Conservation (phyloP, 2,888 invertebrate species). For the Callosobruchus maculatus region DNA sequence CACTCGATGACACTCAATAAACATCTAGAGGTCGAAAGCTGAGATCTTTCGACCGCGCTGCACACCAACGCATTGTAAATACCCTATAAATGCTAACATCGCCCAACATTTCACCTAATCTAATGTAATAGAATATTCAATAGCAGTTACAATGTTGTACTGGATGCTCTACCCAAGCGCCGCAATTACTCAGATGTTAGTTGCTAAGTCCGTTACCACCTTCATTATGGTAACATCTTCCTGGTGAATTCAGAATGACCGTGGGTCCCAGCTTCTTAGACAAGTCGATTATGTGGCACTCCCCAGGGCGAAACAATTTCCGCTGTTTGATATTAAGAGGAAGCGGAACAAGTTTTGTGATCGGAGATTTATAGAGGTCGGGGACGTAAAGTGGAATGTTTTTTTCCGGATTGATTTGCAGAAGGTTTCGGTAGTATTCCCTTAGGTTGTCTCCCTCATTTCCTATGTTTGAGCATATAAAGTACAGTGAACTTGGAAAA, state of each 20-base stretch:
- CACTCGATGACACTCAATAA: too few species aligned
- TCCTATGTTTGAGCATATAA: background rate
- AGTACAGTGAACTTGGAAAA: background rate
- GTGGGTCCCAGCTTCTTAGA: background rate
- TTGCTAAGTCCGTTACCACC: background rate
- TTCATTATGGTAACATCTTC: background rate
- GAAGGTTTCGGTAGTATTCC: background rate
- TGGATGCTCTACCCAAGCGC: background rate
- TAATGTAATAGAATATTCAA: background rate
- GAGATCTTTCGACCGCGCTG: too few species aligned
- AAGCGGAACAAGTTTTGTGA: background rate
- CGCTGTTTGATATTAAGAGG: background rate
- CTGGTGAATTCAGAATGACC: background rate
- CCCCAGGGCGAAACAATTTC: background rate
- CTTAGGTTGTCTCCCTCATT: background rate
- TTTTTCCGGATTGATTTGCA: background rate
- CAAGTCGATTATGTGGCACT: background rate
- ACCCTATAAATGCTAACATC: too few species aligned
- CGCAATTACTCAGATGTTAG: background rate
- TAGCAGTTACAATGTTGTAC: background rate
- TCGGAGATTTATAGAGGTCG: background rate
- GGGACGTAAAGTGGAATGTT: background rate
- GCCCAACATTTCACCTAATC: background rate
- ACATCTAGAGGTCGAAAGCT: too few species aligned
- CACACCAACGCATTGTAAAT: too few species aligned